phyloP scores from a whole-genome alignment of 2,797 vertebrate species.

The Platyrinchus mystaceus region DNA sequence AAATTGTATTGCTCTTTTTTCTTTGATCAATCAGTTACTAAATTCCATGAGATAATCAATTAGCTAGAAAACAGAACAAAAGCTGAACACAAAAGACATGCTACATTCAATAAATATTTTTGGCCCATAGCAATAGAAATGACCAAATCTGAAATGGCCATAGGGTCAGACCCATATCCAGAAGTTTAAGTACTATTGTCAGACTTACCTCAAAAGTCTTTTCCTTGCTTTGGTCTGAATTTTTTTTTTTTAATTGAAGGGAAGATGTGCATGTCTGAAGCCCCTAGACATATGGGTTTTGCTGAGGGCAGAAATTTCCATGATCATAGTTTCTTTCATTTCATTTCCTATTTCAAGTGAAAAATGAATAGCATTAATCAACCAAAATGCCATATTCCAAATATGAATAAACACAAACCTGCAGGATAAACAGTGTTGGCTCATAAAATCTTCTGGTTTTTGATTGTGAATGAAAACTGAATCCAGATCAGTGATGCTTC shows the following conservation, averaged over 20 bases:
- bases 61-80: slow-evolving; percentile 70
- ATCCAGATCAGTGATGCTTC: not conserved
- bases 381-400: not conserved
- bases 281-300: not conserved
- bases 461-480: not conserved
- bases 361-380: not conserved
- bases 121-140: not conserved
- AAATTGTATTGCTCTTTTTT: slow-evolving; percentile 84
- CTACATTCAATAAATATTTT: not conserved
- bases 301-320: not conserved
- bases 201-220: not conserved
- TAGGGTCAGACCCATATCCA: not conserved
- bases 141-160: not conserved
- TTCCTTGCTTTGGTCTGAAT: not conserved
- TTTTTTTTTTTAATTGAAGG: not conserved
- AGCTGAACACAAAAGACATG: not conserved
- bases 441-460: not conserved
- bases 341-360: not conserved
- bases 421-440: not conserved
- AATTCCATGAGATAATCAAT: slow-evolving; percentile 85
- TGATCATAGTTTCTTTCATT: not conserved
- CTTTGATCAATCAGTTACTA: slow-evolving; percentile 87
- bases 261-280: not conserved
- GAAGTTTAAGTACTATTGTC: not conserved
- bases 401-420: not conserved